A percentile compares a stretch with the other conserved stretches of the same genome.
phyloP scores from a whole-genome alignment of 2,888 invertebrate genomes.

The Hirtodrosophila trivittata region DNA sequence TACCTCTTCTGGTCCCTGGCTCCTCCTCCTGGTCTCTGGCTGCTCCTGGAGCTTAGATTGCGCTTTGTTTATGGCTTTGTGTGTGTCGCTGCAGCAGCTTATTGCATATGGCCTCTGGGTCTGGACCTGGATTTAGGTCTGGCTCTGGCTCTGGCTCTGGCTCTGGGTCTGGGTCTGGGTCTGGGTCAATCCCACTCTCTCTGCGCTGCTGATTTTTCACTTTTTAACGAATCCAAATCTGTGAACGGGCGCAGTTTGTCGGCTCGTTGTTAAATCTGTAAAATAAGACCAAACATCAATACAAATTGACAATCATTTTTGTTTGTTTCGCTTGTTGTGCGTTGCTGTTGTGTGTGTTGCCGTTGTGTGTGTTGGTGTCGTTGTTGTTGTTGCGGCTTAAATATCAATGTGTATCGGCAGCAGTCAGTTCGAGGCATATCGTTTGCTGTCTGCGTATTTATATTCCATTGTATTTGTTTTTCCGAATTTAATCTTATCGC shows the following conservation, averaged over 20 bases:
- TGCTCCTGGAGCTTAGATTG: slow-evolving; percentile 45
- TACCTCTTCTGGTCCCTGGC: slow-evolving; percentile 9
- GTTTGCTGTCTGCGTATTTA: slow-evolving; percentile 53
- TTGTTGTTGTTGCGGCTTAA: slow-evolving; percentile 54
- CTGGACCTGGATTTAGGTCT: slow-evolving; percentile 3
- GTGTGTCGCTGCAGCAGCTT: slow-evolving; percentile 63
- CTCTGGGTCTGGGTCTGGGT: slow-evolving; percentile 7
- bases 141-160: neutral
- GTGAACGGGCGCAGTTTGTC: slow-evolving; percentile 56
- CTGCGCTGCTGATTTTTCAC: slow-evolving; percentile 52
- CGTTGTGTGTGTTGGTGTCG: neutral
- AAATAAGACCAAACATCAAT: slow-evolving; percentile 68
- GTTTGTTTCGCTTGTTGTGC: slow-evolving; percentile 26
- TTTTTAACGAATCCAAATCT: slow-evolving; percentile 68
- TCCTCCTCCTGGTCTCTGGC: slow-evolving; percentile 10
- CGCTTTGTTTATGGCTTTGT: slow-evolving; percentile 61
- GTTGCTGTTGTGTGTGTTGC: slow-evolving; percentile 11
- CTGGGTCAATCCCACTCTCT: neutral
- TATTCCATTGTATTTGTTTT: slow-evolving; percentile 54
- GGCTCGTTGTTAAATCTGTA: slow-evolving; percentile 63
- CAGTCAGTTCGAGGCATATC: slow-evolving; percentile 47
- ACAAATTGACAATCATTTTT: slow-evolving; percentile 61
- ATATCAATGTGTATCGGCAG: slow-evolving; percentile 59
- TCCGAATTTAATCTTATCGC: slow-evolving; percentile 64
- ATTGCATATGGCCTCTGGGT: slow-evolving; percentile 63